Evolutionary conservation across 64 coral and sea anemone genomes (phyloP).

Genomic region (Pocillopora damicornis): DNA sequence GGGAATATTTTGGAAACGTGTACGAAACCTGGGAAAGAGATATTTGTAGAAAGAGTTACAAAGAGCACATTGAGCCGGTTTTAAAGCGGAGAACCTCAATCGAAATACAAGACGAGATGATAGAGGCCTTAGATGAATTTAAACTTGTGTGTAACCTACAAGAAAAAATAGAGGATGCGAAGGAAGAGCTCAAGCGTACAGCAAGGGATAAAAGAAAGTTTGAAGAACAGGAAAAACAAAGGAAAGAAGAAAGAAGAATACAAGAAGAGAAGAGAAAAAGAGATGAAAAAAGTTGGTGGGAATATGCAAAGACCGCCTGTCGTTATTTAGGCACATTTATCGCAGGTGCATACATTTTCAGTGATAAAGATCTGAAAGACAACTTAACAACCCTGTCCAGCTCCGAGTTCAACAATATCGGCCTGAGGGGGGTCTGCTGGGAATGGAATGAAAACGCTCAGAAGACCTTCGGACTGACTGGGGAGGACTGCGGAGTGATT

Average conservation of each 20-base stretch:
- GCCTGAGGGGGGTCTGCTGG: conserved; percentile 26
- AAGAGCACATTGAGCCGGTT: conserved; percentile 43
- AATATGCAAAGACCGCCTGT: background rate
- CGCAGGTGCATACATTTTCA: background rate
- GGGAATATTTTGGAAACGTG: conserved; percentile 28
- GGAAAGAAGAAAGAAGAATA: conserved; percentile 38
- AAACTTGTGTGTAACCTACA: conserved; percentile 36
- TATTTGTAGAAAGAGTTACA: conserved; percentile 51
- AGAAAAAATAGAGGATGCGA: background rate
- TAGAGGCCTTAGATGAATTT: conserved; percentile 29
- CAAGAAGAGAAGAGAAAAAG: background rate
- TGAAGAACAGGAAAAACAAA: background rate
- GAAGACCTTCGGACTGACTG: background rate
- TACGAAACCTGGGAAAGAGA: conserved; percentile 53
- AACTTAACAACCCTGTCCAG: background rate
- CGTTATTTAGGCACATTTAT: background rate
- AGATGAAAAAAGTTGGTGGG: background rate
- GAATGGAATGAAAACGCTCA: conserved; percentile 27
- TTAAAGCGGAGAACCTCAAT: background rate
- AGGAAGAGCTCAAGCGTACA: background rate
- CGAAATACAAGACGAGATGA: conserved; percentile 6
- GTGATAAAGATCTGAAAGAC: background rate
- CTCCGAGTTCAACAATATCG: conserved; percentile 1
- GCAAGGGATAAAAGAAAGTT: too few species aligned
- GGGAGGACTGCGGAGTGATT: conserved; percentile 23